phyloP scores from a whole-genome alignment of 2,888 invertebrate genomes.

The Drosophila infuscata region DNA sequence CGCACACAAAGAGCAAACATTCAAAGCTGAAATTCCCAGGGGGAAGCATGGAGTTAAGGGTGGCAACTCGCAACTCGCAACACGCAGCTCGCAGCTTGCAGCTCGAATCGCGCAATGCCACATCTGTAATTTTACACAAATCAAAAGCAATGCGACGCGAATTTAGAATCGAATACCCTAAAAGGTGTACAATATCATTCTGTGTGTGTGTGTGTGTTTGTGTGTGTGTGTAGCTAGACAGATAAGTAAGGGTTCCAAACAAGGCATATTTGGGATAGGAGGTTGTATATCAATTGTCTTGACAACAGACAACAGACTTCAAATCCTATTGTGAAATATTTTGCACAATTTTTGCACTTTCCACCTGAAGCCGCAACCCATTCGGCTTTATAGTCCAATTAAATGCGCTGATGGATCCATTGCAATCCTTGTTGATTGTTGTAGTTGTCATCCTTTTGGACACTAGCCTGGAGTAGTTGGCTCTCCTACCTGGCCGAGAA shows the following conservation, averaged over 20 bases:
- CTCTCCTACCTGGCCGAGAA: constrained; percentile 57
- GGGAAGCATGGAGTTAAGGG: constrained; percentile 21
- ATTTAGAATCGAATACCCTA: constrained; percentile 30
- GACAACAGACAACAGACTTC: constrained; percentile 54
- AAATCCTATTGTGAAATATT: constrained; percentile 55
- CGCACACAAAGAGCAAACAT: constrained; percentile 63
- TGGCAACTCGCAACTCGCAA: constrained; percentile 16
- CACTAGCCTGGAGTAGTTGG: constrained; percentile 20
- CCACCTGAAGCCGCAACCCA: constrained; percentile 31
- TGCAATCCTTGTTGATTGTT: constrained; percentile 33
- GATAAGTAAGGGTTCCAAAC: constrained; percentile 17
- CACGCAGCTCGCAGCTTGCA: neutral
- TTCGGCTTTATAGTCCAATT: constrained; percentile 70
- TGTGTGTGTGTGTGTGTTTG: neutral
- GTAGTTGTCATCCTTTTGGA: constrained; percentile 16
- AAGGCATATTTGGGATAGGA: constrained; percentile 8
- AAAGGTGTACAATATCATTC: constrained; percentile 28
- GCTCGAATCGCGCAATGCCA: constrained; percentile 12
- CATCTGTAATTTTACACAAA: constrained; percentile 67
- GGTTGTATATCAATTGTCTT: constrained; percentile 68
- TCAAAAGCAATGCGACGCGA: constrained; percentile 59
- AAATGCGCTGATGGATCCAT: constrained; percentile 45
- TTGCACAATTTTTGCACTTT: constrained; percentile 40
- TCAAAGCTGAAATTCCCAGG: constrained; percentile 30
- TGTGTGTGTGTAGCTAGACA: constrained; percentile 16